Base-by-base conservation (phyloP, 2,888 invertebrate species). In the Hecatera dysodea region DNA sequence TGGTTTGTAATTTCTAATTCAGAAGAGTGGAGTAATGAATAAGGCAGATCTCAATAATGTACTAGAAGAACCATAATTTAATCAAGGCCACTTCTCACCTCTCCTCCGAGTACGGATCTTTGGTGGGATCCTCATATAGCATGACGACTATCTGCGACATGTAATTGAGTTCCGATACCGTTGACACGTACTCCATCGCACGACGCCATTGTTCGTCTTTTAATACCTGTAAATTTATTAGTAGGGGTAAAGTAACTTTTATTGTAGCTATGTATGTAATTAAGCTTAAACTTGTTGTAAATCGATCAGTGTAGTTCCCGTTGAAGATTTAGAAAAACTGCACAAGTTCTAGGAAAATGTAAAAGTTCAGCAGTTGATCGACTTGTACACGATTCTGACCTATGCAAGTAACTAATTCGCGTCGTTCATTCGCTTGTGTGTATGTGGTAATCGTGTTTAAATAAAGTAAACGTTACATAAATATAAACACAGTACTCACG, bases 71-170 rank as follows among this genome's bases (percentile, higher is more conserved):
- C 22, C 33, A 8, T 33, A 22, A 39, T 36, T 9, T 17, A 50
- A 42, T 2, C 11, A 39, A 5, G 11, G 27, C 1, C 0, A 2
- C 7, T n/a, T 36, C 33, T 76, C 77, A 95, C 96, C 96, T 96
- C 92, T 98, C 98, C 89, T 99, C 98, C 0, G 99, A 99, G 65
- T 97, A 97, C 0, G 98, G 98, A 94, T 98, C 99, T 94, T 99
- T 99, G 0, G 98, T 99, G 9, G 99, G 99, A 94, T 99, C 99
- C 95, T 99, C 99, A 90, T 99, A 99, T 0, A 99, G 95, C 99
- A 99, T 99, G 36, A 99, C 98, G 1, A 99, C 99, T 72, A 99
- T 98, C 94, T 99, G 99, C 7, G 99, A 99, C 98, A 99, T 99
- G 94, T 99, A 99, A 96, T 99, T 99, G 42, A 99, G 97, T 93